A percentile compares a stretch with the other conserved stretches of the same genome.
phyloP scores from a whole-genome alignment of 2,888 invertebrate species.

The Atherix ibis region DNA sequence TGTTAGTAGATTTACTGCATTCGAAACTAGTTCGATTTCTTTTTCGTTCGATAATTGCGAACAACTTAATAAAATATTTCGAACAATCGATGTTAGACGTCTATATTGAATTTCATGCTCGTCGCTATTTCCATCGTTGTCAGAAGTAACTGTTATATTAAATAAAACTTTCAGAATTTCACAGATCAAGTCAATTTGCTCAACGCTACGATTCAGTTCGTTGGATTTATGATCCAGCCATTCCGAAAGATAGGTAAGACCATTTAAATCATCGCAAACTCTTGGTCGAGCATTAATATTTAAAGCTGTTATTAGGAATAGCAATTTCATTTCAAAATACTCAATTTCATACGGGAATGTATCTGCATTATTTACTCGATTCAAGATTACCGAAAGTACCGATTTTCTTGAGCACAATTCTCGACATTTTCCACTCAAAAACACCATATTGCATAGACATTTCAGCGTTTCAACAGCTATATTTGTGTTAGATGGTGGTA shows the following conservation, averaged over 20 bases:
- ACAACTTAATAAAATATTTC: conserved; percentile 44
- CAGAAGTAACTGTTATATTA: conserved; percentile 47
- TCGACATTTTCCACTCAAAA: conserved; percentile 51
- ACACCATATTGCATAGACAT: conserved; percentile 77
- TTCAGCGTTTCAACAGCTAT: conserved; percentile 66
- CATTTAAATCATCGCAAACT: conserved; percentile 51
- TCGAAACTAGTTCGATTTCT: conserved; percentile 52
- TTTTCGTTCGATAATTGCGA: conserved; percentile 33
- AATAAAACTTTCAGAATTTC: conserved; percentile 67
- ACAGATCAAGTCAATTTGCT: conserved; percentile 46
- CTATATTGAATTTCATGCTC: conserved; percentile 56
- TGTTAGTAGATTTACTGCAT: conserved; percentile 71
- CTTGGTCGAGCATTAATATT: conserved; percentile 49
- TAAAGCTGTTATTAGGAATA: conserved; percentile 78
- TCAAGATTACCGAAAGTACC: conserved; percentile 53
- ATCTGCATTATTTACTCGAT: conserved; percentile 42
- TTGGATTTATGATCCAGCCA: conserved; percentile 48
- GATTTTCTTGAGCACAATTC: conserved; percentile 43
- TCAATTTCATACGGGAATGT: conserved; percentile 36
- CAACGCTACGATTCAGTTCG: conserved; percentile 36
- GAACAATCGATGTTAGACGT: conserved; percentile 54
- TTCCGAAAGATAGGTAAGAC: conserved; percentile 49
- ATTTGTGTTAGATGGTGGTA: conserved; percentile 23
- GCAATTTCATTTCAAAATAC: conserved; percentile 72
- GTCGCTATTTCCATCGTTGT: conserved; percentile 30